Base-by-base conservation (phyloP, 2,888 invertebrate genomes). In the Polydrusus cervinus region DNA sequence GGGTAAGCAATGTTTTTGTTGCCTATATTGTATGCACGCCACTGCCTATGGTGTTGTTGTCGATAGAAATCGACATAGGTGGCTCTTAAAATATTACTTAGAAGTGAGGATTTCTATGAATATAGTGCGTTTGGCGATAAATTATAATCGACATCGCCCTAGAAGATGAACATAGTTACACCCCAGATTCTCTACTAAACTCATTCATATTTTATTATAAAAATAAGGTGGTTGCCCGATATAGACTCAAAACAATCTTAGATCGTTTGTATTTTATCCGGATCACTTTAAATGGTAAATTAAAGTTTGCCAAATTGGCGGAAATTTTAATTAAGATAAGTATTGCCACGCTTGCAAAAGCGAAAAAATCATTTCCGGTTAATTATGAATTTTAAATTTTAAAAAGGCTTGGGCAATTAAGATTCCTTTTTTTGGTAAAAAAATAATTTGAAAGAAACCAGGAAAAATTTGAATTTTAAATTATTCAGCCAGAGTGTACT, bases 261-360 rank as follows among this genome's bases (percentile, higher is more conserved):
- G 40, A 10, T 18, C n/a, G 18, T 60, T 38, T 60, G 8, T 11
- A 18, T 60, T 38, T 60, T 38, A 47, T 60, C 38, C 0, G 30
- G 34, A n/a, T 16, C 38, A 10, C 38, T 38, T 38, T 16, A 60
- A 60, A 60, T 60, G 57, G 16, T 60, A 60, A 57, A 60, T 38
- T 11, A 11, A 38, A 38, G 38, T 60, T 60, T 38, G 18, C 57
- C 57, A 60, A 64, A 64, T 64, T 64, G 18, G 34, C 30, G 64
- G 20, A 64, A 64, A 47, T 64, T 45, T 49, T 30, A 64, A 47
- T 64, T 64, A 49, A 47, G 14, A 14, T 64, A 64, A 64, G 45
- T 45, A 47, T 64, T n/a, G 49, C 49, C 38, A 20, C 1, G 64
- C 49, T 45, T 47, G 64, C 64, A 47, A 30, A 45, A 47, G 47